Conservation (phyloP, 1,140 invertebrate genomes). For the Centruroides sculpturatus region DNA sequence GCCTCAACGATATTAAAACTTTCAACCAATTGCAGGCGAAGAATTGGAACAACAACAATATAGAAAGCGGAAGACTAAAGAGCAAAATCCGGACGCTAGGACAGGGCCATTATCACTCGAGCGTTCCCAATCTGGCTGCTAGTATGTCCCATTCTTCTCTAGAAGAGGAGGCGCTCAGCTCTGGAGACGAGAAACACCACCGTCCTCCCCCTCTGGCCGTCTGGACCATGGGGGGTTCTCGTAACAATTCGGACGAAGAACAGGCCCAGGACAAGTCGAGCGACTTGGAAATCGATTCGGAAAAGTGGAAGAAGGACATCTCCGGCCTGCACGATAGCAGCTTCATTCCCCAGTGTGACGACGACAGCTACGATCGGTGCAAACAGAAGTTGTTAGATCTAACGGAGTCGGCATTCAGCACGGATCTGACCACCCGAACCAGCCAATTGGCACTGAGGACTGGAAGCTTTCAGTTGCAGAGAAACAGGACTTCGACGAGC, state of each 20-base stretch:
- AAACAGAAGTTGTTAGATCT: not conserved
- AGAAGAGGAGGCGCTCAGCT: not conserved
- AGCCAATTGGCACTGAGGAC: conserved; percentile 4
- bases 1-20: conserved; percentile 26
- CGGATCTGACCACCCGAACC: conserved; percentile 6
- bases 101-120: conserved; percentile 6
- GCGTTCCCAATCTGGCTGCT: conserved; percentile 5
- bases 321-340: not conserved
- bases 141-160: not conserved
- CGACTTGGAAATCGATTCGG: conserved; percentile 1
- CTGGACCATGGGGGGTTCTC: not conserved
- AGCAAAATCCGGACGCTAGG: not conserved
- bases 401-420: conserved; percentile 2
- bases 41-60: not conserved
- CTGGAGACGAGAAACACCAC: not conserved
- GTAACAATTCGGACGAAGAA: conserved; percentile 5
- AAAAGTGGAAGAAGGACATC: conserved; percentile 5
- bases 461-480: conserved; percentile 11
- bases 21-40: not conserved
- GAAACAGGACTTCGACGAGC: no score
- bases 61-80: not conserved
- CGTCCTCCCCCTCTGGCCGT: not conserved
- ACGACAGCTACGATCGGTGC: not conserved
- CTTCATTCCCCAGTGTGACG: not conserved
- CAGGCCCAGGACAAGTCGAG: not conserved